Evolutionary conservation across 2,888 invertebrate species (phyloP), one percentile per base, ranked within the genome.

Genomic region (Eulithis prunata): DNA sequence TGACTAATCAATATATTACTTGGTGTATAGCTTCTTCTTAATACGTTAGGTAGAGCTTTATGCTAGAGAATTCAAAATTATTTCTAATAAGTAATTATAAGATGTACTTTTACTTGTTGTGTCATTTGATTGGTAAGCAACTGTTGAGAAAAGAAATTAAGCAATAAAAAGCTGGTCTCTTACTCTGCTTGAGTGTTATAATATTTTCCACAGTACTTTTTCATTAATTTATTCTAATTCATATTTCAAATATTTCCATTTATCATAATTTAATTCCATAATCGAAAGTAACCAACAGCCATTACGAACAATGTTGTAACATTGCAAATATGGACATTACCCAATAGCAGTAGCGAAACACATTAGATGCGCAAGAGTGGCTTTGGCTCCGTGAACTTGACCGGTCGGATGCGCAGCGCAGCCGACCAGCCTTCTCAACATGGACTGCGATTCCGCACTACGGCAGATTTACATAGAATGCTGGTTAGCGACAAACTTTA

Each of bases 341-440:
- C 59, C 64, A 68, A 71, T 66, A 57, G 60, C 59, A 66, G 62
- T 56, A 62, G 51, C 71, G 57, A 63, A 74, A 57, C 67, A 63
- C 66, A 71, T 74, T 74, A 71, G 78, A 80, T 78, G 78, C 75
- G 76, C 76, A 76, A 76, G 75, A 76, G 75, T 76, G 75, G 64
- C 56, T 64, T 47, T 52, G 47, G 75, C 79, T 78, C 89, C 89
- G 79, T 91, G 91, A 91, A 89, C 91, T 91, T 91, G 91, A 90
- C 91, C 90, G 88, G 77, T 74, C 79, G 83, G 88, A 89, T 89
- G 89, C 85, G 86, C 68, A 58, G 49, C 80, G 74, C 75, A 78
- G 79, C 78, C 83, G 78, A 75, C 85, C 87, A 84, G 81, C 83
- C 82, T 81, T 81, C 84, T 82, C 77, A 78, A 80, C 73, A 72